Evolutionary conservation across 2,113 vertebrate genomes (phyloP), one percentile per base, ranked within the genome.

Genomic region (Himantopus leucocephalus): DNA sequence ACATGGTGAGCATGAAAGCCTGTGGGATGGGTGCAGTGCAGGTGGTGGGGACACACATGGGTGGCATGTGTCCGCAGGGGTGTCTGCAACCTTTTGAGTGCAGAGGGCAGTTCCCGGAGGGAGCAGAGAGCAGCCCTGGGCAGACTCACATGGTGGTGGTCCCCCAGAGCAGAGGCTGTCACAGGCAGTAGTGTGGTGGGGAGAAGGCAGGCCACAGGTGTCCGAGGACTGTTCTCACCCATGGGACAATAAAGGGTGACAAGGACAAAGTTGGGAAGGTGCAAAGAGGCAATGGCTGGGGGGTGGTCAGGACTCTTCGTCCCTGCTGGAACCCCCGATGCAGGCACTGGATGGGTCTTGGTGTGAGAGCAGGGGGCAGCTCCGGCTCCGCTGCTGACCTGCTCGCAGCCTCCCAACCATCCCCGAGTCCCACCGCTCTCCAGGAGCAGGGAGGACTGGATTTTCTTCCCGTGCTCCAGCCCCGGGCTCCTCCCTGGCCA

Each of bases 351-450:
- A 16, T 76, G 12, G 12, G 14, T 79, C 45, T 64, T 3, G 2
- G 10, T 64, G 71, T 48, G 59, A 76, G 58, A 73, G n/a, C 45
- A 35, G 8, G 12, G 11, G 23, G 2, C 45, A 58, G 20, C 63
- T 24, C 50, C 2, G 0, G 45, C 39, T 84, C 76, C 2, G 3
- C 55, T 81, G 55, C 50, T 1, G 0, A 12, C 29, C 9, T 0
- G 0, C 84, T 81, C 5, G 1, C 30, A 62, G 59, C 59, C 41
- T 88, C 52, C n/a, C 2, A 3, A 30, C 27, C 29, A 27, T 52
- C 41, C 29, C 22, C 0, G 1, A 35, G 29, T 53, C 48, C 64
- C 68, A 6, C 2, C 1, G 21, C 63, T 83, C 50, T 83, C 83
- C 45, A 68, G 71, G 18, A 76, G 30, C 21, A 80, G 20, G 16